Percentiles rank a stretch among this genome's conserved stretches.
These are phyloP conservation scores for Diarsia rubi DNA, from an alignment of 2,888 invertebrate species.

Conservation along the genomic window DNA sequence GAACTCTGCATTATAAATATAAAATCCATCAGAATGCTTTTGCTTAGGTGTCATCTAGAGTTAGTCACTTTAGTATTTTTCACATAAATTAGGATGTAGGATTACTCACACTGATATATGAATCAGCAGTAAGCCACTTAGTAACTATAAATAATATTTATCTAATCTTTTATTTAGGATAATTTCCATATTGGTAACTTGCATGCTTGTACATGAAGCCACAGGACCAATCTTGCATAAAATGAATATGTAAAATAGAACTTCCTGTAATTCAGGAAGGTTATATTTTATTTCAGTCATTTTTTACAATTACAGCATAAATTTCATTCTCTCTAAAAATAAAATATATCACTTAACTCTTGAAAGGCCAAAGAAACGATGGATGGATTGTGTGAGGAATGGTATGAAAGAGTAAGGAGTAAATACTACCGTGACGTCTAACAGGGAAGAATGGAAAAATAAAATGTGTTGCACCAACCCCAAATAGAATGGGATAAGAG, in stretches of 20 bases:
- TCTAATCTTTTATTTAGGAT: neutral
- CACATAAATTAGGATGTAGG: neutral
- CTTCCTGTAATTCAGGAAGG: neutral
- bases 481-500: no score
- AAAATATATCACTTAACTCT: neutral
- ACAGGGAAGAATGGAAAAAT: no score
- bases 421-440: no score
- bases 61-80: neutral
- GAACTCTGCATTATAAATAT: neutral
- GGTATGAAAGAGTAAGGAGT: no score
- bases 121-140: neutral
- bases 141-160: neutral
- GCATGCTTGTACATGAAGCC: neutral
- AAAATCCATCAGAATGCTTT: neutral
- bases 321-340: neutral
- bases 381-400: no score
- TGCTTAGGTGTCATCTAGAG: neutral
- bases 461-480: no score
- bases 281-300: neutral
- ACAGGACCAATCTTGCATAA: neutral
- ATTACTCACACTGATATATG: no score
- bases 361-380: neutral
- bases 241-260: neutral
- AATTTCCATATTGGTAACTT: neutral
- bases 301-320: conserved; percentile 6